Base-by-base conservation (phyloP, 1,140 invertebrate species). In the Lucilia cuprina region DNA sequence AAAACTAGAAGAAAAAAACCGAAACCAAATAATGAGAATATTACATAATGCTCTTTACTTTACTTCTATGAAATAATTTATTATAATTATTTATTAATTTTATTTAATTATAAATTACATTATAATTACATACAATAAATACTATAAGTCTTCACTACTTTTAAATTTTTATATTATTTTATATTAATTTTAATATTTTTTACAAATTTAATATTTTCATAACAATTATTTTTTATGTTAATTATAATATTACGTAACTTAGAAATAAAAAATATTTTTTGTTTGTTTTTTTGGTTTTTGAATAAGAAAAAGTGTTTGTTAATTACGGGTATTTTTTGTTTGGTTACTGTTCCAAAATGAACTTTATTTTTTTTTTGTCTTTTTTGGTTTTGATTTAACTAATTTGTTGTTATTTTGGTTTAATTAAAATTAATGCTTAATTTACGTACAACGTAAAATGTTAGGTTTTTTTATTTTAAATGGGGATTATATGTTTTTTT, bases 71-170 rank as follows among this genome's bases (percentile, higher is more conserved):
- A 70, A 70, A 70, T 70, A 70, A 25, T 21, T 70, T 25, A 21
- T 70, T 21, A 21, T 70, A 21, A 7, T 60, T 14, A 60, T n/a
- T 60, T 5, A 60, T 60, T 41, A 41, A 8, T 41, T n/a, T n/a
- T 41, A 41, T 3, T 41, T 41, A 41, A 41, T 41, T 41, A 41
- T 60, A 60, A 60, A 60, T 60, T 60, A 60, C 55, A 60, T 60
- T 60, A 70, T 70, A 70, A 70, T 19, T 70, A 70, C 65, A 70
- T 80, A 80, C 77, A 50, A 80, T 78, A 78, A 41, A n/a, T 80
- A 80, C 77, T 80, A 80, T 80, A 80, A 80, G 77, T 80, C 77
- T 80, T 80, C 77, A 80, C 77, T 80, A 80, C 77, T 80, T 80
- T 80, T 80, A 12, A 78, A 47, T 47, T 83, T 83, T 25, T 65